Evolutionary conservation across 1,140 invertebrate species (phyloP), one percentile per base, ranked within the genome.

Genomic region (Drosophila insularis): DNA sequence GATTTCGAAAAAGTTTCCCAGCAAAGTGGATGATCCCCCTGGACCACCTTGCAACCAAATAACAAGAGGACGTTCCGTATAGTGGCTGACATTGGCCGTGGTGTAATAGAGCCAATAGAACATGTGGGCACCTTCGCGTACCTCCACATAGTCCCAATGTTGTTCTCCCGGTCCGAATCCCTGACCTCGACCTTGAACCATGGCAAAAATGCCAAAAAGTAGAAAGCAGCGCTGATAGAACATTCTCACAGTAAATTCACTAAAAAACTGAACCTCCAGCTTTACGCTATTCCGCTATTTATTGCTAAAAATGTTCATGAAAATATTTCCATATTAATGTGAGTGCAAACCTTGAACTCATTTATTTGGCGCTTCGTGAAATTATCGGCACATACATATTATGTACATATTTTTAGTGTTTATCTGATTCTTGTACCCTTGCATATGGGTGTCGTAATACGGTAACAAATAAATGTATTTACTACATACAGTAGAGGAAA

Each of bases 81-180:
- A 93, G 32, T 92, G 90, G 19, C 91, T 75, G 2, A 95, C 93
- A 89, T 93, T 89, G 1, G 94, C 94, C 0, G 94, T 95, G 0
- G 95, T 95, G 74, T 96, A 95, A 87, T 96, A 96, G 11, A 97
- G 90, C 96, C 96, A 97, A 93, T 96, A 97, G 90, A 97, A 97
- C 93, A 97, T 96, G 55, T 96, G 93, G 0, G 96, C 96, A 0
- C 94, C 93, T 6, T 93, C 91, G 1, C 96, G 93, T 0, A 97
- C 95, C 27, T 93, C 93, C 3, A 94, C 94, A 79, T 94, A 95
- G 14, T 94, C 94, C 94, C 95, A 96, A 78, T 95, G 94, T 91
- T 96, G 94, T 60, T 95, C 93, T 0, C 93, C 94, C 2, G 92
- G 81, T 2, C 94, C 94, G 56, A 93, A 93, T 19, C 94, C 94